Evolutionary conservation across 2,888 invertebrate species (phyloP), one percentile per base, ranked within the genome.

Genomic region (Drosophila tanythrix): DNA sequence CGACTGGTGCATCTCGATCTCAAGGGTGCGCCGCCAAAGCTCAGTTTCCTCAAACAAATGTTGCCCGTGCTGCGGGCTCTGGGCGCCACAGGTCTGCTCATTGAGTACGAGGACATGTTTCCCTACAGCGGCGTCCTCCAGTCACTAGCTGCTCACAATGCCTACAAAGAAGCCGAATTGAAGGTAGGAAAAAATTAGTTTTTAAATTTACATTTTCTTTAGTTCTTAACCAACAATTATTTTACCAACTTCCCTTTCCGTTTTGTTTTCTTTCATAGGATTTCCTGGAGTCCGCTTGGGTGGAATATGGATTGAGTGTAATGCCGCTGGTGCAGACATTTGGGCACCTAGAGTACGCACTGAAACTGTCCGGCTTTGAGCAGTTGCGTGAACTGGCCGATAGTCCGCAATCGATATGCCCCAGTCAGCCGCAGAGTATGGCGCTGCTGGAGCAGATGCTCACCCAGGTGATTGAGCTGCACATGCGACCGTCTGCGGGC

Each of bases 21-120:
- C 48, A 97, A 97, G 92, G 97, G 96, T 35, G 96, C 96, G 3
- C 96, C 96, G 29, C 96, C 96, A 15, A 95, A 95, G 82, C 91
- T 93, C 38, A 73, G 79, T 15, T 96, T 94, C 89, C 93, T 95
- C 31, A 94, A 95, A 89, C 94, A 94, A 81, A 82, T 95, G 29
- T 93, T 95, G 75, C 94, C 95, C 25, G 91, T 95, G 64, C 90
- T 95, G 8, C 95, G 94, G 82, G 94, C 94, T 21, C 89, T 96
- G 70, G 95, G 96, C 13, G 96, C 96, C 11, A 97, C 96, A 8
- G 97, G 97, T 1, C 92, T 97, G 56, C 90, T 96, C 27, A 92
- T 96, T 78, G 97, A 97, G 92, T 97, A 96, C 94, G 97, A 97
- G 93, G 97, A 97, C 89, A 96, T 96, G 95, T 97, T 97, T 92